Percentiles rank a stretch among this genome's conserved stretches.
These are phyloP conservation scores for Laspeyria flexula DNA, from an alignment of 2,888 invertebrate genomes.

Conservation along the genomic window DNA sequence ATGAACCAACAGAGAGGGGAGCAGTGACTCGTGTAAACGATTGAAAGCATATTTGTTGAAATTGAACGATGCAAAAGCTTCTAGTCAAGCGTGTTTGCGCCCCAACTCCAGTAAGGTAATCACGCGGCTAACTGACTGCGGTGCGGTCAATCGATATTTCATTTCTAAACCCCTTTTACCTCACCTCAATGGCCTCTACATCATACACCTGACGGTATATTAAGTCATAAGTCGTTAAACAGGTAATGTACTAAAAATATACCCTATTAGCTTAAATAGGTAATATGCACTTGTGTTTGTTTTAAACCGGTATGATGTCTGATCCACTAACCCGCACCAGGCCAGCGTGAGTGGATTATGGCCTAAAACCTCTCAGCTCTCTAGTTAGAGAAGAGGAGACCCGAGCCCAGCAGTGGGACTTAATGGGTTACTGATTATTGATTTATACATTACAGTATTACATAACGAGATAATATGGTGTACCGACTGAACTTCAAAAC, in stretches of 20 bases:
- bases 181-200: constrained; percentile 37
- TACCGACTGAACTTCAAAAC: no score
- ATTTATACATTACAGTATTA: no score
- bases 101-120: constrained; percentile 54
- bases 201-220: constrained; percentile 13
- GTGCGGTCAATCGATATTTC: constrained; percentile 69
- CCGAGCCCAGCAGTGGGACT: no score
- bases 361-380: no score
- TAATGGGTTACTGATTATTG: no score
- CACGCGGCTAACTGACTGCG: constrained; percentile 67
- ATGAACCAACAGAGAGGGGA: constrained; percentile 54
- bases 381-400: no score
- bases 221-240: constrained; percentile 8
- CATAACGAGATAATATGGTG: no score
- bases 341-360: no score
- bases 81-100: constrained; percentile 69
- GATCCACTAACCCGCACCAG: no score
- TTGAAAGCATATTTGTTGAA: constrained; percentile 67
- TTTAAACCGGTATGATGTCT: no score
- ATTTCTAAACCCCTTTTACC: constrained; percentile 57
- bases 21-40: constrained; percentile 77
- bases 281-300: background rate
- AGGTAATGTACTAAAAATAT: background rate
- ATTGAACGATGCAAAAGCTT: constrained; percentile 69
- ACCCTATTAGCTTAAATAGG: background rate